Percentiles rank a stretch among this genome's conserved stretches.
These are phyloP conservation scores for Idaea straminata DNA, from an alignment of 2,888 invertebrate species.

Conservation along the genomic window DNA sequence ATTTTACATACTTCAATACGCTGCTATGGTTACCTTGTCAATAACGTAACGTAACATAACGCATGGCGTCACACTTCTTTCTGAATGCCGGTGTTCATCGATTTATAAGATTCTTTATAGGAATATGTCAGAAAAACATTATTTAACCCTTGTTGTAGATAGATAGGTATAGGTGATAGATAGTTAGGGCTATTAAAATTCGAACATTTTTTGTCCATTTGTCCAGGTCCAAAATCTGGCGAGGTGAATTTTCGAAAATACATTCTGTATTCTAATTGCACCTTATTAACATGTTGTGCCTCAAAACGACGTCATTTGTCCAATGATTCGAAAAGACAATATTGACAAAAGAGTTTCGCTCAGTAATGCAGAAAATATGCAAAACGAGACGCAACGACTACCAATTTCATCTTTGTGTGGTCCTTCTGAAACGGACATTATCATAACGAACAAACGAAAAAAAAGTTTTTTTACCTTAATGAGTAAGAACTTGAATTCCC, in stretches of 20 bases:
- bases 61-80: too few species aligned
- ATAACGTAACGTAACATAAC: too few species aligned
- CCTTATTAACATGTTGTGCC: slow-evolving; percentile 55
- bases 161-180: too few species aligned
- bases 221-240: slow-evolving; percentile 33
- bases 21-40: too few species aligned
- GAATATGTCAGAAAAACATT: too few species aligned
- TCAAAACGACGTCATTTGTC: slow-evolving; percentile 49
- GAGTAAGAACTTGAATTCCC: slow-evolving; percentile 16
- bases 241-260: slow-evolving; percentile 30
- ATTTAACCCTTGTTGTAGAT: too few species aligned
- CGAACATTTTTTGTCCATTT: too few species aligned
- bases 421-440: slow-evolving; percentile 48
- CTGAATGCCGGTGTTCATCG: too few species aligned
- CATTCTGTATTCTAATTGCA: slow-evolving; percentile 22
- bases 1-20: too few species aligned
- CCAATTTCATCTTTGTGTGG: slow-evolving; percentile 63
- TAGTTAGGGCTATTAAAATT: too few species aligned
- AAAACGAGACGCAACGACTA: slow-evolving; percentile 55
- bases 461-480: slow-evolving; percentile 32
- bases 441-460: slow-evolving; percentile 44
- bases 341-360: slow-evolving; percentile 71
- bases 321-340: slow-evolving; percentile 64
- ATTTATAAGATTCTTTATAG: too few species aligned
- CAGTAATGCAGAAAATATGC: slow-evolving; percentile 74